Base-by-base conservation (phyloP, 2,888 invertebrate genomes). In the Parnassius apollo region DNA sequence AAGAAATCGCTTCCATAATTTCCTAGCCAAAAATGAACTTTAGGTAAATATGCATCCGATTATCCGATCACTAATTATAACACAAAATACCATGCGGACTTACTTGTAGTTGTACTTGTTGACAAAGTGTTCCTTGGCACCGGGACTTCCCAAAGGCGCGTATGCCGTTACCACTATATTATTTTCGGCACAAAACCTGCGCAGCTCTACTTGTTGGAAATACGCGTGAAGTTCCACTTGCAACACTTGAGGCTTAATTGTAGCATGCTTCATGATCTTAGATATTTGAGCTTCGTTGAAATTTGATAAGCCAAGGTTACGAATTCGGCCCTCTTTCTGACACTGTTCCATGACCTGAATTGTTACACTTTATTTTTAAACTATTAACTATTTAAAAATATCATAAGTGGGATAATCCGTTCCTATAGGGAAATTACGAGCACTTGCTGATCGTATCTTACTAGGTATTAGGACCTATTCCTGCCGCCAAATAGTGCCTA, bases 241-340 rank as follows among this genome's bases (percentile, higher is more conserved):
- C 61, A 96, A 81, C 66, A 95, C 95, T 63, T 95, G 93, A 2
- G 96, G 96, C 77, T 94, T 95, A 53, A 96, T 92, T 57, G 86
- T 90, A 0, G 94, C 93, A 35, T 79, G 80, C 18, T 93, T 85
- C 68, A 94, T 92, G 61, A 96, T 93, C 65, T 92, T 89, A 67
- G 91, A 77, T 60, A 96, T 92, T 86, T 97, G 97, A 13, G 85
- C 77, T 64, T 91, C 91, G 76, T 95, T 96, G 82, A 95, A 97
- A 82, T 97, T 97, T 57, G 96, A 97, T 58, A 97, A 77, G 2
- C 97, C 97, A 68, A 97, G 94, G n/a, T 95, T 93, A 75, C 92
- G 94, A 1, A 93, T 83, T 25, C 93, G 85, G 2, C 96, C 96
- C 59, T 90, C 85, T 67, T 92, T 91, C 55, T 96, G 95, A 75